A percentile compares a stretch with the other conserved stretches of the same genome.
phyloP scores from a whole-genome alignment of 2,888 invertebrate species.

The Eurytoma californica region DNA sequence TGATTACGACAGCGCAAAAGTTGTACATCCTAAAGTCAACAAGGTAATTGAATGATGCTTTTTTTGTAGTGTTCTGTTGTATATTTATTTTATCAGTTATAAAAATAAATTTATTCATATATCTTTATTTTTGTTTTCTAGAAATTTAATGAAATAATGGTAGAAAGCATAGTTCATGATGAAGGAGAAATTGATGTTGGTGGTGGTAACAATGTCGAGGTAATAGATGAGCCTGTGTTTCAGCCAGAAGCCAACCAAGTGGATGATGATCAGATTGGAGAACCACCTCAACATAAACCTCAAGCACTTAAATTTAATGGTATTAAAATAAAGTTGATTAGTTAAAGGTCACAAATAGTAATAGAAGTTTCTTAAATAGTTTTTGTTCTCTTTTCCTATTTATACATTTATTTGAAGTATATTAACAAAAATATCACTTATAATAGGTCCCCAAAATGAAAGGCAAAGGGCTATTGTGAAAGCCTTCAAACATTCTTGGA shows the following conservation, averaged over 20 bases:
- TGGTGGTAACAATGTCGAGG: slow-evolving; percentile 68
- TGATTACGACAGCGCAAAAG: slow-evolving; percentile 65
- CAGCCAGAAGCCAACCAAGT: slow-evolving; percentile 71
- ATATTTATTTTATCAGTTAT: background rate
- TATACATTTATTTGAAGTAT: slow-evolving; percentile 1
- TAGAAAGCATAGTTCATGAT: slow-evolving; percentile 69
- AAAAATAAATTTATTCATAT: background rate
- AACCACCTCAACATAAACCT: slow-evolving; percentile 70
- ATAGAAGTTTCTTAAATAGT: background rate
- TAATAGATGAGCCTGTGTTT: slow-evolving; percentile 76
- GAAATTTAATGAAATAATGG: slow-evolving; percentile 68
- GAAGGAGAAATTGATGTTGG: slow-evolving; percentile 64
- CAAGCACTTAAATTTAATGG: slow-evolving; percentile 68
- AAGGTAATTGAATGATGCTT: slow-evolving; percentile 58
- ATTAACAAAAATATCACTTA: background rate
- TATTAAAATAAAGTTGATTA: slow-evolving; percentile 50
- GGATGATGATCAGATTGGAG: slow-evolving; percentile 71
- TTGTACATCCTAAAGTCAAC: slow-evolving; percentile 62
- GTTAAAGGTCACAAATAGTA: background rate
- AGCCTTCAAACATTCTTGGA: slow-evolving; percentile 96
- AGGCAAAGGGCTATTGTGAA: slow-evolving; percentile 90
- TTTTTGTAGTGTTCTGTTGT: background rate
- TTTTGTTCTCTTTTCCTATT: background rate
- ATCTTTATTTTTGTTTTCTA: slow-evolving; percentile 46
- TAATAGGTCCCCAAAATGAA: slow-evolving; percentile 84